Conservation (phyloP, 2,113 vertebrate genomes). For the Origma solitaria region DNA sequence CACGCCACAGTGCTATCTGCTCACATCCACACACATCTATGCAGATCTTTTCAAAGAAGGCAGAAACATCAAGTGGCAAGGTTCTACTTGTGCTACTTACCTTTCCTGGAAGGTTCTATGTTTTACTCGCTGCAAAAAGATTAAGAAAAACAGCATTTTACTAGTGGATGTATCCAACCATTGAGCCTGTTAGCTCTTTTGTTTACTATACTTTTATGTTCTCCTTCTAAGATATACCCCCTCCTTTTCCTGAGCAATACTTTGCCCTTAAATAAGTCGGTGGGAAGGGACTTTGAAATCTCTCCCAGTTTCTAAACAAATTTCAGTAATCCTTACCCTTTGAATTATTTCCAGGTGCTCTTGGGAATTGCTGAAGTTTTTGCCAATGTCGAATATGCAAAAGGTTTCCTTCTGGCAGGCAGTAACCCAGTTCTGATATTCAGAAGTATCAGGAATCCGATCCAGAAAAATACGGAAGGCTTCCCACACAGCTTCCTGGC, state of each 20-base stretch:
- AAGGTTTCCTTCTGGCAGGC: slow-evolving; percentile 84
- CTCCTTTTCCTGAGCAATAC: background rate
- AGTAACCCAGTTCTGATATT: slow-evolving; percentile 89
- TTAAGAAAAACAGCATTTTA: slow-evolving; percentile 68
- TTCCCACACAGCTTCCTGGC: slow-evolving; percentile 95
- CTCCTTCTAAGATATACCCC: background rate
- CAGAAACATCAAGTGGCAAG: background rate
- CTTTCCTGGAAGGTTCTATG: slow-evolving; percentile 73
- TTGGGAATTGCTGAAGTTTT: slow-evolving; percentile 87
- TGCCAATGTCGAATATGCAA: slow-evolving; percentile 86
- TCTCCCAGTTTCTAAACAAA: background rate
- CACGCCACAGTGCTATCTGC: background rate
- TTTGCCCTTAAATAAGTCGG: background rate
- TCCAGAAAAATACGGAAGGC: slow-evolving; percentile 91
- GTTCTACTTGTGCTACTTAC: slow-evolving; percentile 65
- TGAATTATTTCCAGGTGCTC: slow-evolving; percentile 84
- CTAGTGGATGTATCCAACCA: slow-evolving; percentile 26
- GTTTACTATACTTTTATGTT: background rate
- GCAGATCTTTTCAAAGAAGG: background rate
- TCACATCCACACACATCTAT: background rate
- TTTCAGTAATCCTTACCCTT: slow-evolving; percentile 64
- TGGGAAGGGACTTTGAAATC: background rate
- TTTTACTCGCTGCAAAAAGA: slow-evolving; percentile 74
- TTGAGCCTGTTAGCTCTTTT: background rate
- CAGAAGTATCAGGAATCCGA: slow-evolving; percentile 83